These are phyloP conservation scores for Menidia menidia DNA, from an alignment of 2,797 vertebrate species.

Conservation along the genomic window DNA sequence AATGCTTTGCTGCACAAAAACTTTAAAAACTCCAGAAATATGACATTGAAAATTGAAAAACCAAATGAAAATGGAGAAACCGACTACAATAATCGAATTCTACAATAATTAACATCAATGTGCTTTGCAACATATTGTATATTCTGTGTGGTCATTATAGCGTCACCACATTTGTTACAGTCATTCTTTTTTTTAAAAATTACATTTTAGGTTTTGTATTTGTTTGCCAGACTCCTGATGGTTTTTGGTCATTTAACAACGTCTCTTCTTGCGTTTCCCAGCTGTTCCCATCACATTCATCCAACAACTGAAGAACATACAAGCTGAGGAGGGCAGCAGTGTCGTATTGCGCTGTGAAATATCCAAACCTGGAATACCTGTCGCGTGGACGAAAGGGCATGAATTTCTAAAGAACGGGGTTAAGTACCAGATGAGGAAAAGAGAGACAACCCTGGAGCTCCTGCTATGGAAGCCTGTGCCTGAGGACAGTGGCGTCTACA, in stretches of 20 bases:
- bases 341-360: slow-evolving; percentile 85
- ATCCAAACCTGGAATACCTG: slow-evolving; percentile 77
- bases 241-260: not conserved
- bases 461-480: slow-evolving; percentile 83
- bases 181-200: too few species aligned
- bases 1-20: too few species aligned
- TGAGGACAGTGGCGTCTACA: slow-evolving; percentile 89
- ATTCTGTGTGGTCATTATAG: too few species aligned
- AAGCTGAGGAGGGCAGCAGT: slow-evolving; percentile 79
- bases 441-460: slow-evolving; percentile 85
- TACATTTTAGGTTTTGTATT: not conserved
- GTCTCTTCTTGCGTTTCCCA: slow-evolving; percentile 37
- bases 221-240: not conserved
- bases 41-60: not conserved
- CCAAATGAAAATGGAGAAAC: not conserved
- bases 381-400: slow-evolving; percentile 80
- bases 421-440: slow-evolving; percentile 84
- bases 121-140: too few species aligned
- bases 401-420: slow-evolving; percentile 80
- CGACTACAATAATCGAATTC: too few species aligned
- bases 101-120: too few species aligned
- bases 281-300: slow-evolving; percentile 79
- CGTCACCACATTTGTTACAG: too few species aligned
- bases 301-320: slow-evolving; percentile 76
- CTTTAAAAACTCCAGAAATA: not conserved